These are phyloP conservation scores for Proisotoma minuta DNA, from an alignment of 2,888 invertebrate species.

Conservation along the genomic window DNA sequence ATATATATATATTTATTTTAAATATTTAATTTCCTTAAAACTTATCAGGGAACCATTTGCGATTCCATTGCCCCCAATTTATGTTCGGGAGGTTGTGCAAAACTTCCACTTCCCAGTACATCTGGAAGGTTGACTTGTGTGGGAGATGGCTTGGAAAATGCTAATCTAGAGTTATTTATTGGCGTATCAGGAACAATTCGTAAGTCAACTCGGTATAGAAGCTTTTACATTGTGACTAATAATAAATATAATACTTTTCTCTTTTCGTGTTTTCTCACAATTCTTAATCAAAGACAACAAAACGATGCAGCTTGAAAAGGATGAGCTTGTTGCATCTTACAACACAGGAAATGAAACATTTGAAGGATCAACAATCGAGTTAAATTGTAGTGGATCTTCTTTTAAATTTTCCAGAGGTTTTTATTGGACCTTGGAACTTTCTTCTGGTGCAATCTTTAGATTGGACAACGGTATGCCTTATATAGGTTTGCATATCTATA, in stretches of 20 bases:
- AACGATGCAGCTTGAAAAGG: not conserved
- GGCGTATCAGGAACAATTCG: conserved; percentile 1
- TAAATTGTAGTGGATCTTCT: conserved; percentile 8
- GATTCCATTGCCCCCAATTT: not conserved
- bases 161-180: not conserved
- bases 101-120: not conserved
- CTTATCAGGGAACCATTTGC: conserved; percentile 3
- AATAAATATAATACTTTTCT: too few species aligned
- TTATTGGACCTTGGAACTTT: not conserved
- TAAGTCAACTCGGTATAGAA: not conserved
- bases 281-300: not conserved
- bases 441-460: not conserved
- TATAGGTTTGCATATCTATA: not conserved
- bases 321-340: not conserved
- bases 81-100: conserved; percentile 11
- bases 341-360: not conserved
- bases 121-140: conserved; percentile 5
- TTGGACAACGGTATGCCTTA: not conserved
- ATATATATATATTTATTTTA: too few species aligned
- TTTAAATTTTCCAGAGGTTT: conserved; percentile 9
- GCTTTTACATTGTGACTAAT: too few species aligned
- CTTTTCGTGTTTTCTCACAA: not conserved
- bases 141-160: conserved; percentile 9
- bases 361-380: not conserved
- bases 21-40: too few species aligned